Evolutionary conservation across 2,888 invertebrate species (phyloP).

Genomic region (Conchocele bisecta): DNA sequence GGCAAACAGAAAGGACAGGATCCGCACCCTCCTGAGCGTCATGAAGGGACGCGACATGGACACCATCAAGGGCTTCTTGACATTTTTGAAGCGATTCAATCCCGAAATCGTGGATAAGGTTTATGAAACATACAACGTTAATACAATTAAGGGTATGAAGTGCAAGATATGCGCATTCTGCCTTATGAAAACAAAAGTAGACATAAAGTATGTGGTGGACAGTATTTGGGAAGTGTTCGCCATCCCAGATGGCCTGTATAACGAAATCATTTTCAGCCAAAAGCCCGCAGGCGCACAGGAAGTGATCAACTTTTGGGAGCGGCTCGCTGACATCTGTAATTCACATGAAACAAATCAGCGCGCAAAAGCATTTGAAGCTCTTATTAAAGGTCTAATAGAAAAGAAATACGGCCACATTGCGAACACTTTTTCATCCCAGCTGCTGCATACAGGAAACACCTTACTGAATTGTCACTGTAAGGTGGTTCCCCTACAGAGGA

Average conservation of each 20-base stretch:
- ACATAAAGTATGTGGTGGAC: constrained; percentile 1
- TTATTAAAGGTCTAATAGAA: no score
- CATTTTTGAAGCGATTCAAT: not conserved
- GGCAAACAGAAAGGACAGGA: not conserved
- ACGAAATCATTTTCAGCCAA: not conserved
- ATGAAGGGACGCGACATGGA: not conserved
- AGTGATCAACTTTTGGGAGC: not conserved
- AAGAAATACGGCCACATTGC: no score
- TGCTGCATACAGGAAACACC: no score
- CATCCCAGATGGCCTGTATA: constrained; percentile 4
- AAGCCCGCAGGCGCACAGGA: constrained; percentile 2
- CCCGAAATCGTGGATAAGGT: not conserved
- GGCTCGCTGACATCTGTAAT: constrained; percentile 3
- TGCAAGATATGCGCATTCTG: not conserved
- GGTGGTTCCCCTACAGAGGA: no score
- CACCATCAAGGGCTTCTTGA: not conserved
- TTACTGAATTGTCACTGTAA: no score
- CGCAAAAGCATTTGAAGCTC: no score
- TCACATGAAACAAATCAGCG: no score
- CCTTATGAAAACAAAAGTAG: not conserved
- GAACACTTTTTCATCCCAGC: no score
- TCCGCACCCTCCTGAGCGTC: not conserved
- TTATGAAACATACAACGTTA: not conserved
- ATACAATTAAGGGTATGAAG: not conserved
- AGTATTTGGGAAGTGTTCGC: not conserved